Evolutionary conservation across 2,888 invertebrate genomes (phyloP).

Genomic region (Apotomis betuletana): DNA sequence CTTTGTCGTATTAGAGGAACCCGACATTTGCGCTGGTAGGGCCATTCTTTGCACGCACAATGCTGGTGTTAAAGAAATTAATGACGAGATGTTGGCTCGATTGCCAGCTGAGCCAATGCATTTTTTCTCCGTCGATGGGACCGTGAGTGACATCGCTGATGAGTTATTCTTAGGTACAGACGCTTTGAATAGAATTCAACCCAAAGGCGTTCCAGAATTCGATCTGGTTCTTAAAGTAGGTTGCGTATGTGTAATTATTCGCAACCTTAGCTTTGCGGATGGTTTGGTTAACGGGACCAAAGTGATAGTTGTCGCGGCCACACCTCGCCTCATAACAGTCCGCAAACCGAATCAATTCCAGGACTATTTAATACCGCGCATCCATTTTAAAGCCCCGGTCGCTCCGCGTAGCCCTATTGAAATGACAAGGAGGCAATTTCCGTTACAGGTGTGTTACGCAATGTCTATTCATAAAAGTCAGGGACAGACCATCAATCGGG

Average conservation of each 20-base stretch:
- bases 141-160: slow-evolving; percentile 3
- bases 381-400: slow-evolving; percentile 5
- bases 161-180: slow-evolving; percentile 10
- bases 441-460: no score
- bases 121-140: no score
- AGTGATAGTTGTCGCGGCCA: slow-evolving; percentile 35
- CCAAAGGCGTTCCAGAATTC: slow-evolving; percentile 3
- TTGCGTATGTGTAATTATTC: slow-evolving; percentile 39
- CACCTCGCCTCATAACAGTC: slow-evolving; percentile 36
- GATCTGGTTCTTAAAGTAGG: slow-evolving; percentile 29
- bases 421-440: no score
- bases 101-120: neutral
- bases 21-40: slow-evolving; percentile 11
- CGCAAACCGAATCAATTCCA: slow-evolving; percentile 21
- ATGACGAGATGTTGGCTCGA: neutral
- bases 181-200: neutral
- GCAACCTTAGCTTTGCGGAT: slow-evolving; percentile 41
- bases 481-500: no score
- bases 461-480: no score
- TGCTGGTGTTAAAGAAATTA: slow-evolving; percentile 5
- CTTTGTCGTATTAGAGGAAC: neutral
- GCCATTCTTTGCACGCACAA: slow-evolving; percentile 16
- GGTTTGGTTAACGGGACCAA: slow-evolving; percentile 39
- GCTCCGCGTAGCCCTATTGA: no score
- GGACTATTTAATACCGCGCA: slow-evolving; percentile 39